Base-by-base conservation (phyloP, 2,113 vertebrate species). In the Ictalurus punctatus region DNA sequence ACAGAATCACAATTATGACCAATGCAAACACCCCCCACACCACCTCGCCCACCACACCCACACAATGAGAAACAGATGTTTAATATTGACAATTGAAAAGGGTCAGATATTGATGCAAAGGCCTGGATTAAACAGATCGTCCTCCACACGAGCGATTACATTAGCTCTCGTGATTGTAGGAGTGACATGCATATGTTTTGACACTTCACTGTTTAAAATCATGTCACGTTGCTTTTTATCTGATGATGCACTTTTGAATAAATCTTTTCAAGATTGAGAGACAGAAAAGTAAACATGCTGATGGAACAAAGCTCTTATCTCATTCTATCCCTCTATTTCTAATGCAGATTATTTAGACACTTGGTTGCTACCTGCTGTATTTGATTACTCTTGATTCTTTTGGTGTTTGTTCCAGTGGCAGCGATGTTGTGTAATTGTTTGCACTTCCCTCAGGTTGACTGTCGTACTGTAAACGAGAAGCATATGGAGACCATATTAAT, bases 71-170 rank as follows among this genome's bases (percentile, higher is more conserved):
- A 73, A n/a, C 83, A 89, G 83, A 85, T 85, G 88, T 85, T 54
- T 85, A 86, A 87, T 90, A 87, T 87, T 90, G 81, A 90, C 89
- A 48, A 59, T 79, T 84, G 23, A 52, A 87, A 40, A 69, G 23
- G 48, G n/a, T 13, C 81, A 67, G 59, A 84, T 83, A 83, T 73
- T 76, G 34, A 83, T 58, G 54, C 83, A 88, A 81, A 65, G 69
- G 44, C 40, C 86, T 30, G 37, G 27, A 44, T 44, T 63, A 81
- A 79, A 58, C 61, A 27, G 23, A 71, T 74, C 23, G 34, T 56
- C 14, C n/a, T 7, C 73, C 25, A 52, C 34, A 78, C 40, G 71
- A 37, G 44, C 59, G 30, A 44, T 44, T 6, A 21, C 34, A 56
- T 58, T 61, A 78, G 25, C 44, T 52, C n/a, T 13, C 44, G 25